Base-by-base conservation (phyloP, 2,888 invertebrate genomes). In the Mactromeris polynyma region DNA sequence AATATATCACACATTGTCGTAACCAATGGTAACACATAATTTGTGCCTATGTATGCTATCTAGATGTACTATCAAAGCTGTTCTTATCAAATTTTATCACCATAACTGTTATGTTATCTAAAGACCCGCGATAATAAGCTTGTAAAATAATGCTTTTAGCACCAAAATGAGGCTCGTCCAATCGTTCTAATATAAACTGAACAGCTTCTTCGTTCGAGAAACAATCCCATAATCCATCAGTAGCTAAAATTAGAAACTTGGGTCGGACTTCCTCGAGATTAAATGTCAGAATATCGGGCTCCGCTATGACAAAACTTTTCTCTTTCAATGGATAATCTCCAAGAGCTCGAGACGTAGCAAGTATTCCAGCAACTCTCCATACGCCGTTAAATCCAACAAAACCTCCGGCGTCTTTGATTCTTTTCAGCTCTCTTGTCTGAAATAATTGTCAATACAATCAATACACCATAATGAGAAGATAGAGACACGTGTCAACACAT, bases 161-260 rank as follows among this genome's bases (percentile, higher is more conserved):
- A 91, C 99, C 99, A 97, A 97, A 98, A 96, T 98, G 98, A 6
- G 98, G 98, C 97, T 99, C 99, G 95, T 98, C 97, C 73, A 99
- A 97, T 94, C 98, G 97, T 95, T 98, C 98, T 97, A 98, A 98
- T 85, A 99, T 98, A 96, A 98, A 99, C 94, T 98, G 98, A 21
- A 99, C 98, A 11, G 99, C 99, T 97, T 99, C 99, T 96, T 99
- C 99, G 97, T 99, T 99, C 77, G 98, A 97, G 96, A 99, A 99
- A 33, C 98, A 99, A 96, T 99, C 99, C 99, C 99, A 99, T 51
- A 99, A 97, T 1, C 99, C 99, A 97, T 99, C 99, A 0, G 99
- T 98, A 21, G 99, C 99, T 88, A 99, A 97, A 90, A 99, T 98
- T 94, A 99, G 97, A 97, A 99, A 99, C 97, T 98, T 98, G 0